Evolutionary conservation across 2,888 invertebrate species (phyloP).

Genomic region (Aspidiotus rigidus): DNA sequence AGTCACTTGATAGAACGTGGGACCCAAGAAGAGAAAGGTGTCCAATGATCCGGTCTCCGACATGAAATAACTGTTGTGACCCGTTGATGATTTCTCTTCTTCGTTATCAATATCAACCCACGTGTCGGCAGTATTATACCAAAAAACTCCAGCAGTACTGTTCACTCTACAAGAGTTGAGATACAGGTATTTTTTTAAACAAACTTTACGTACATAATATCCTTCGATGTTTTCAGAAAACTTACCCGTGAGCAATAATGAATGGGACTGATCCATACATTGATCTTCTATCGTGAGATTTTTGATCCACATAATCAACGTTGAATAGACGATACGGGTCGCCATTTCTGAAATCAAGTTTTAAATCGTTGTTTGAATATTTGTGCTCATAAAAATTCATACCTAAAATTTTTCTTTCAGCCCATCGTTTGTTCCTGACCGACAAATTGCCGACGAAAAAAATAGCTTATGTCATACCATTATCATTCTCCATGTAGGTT

Average conservation of each 20-base stretch:
- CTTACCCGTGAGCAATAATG: constrained; percentile 72
- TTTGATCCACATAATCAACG: constrained; percentile 97
- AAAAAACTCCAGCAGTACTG: constrained; percentile 79
- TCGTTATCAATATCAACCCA: constrained; percentile 79
- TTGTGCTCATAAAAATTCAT: too few species aligned
- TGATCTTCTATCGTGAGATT: constrained; percentile 88
- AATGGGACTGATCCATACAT: constrained; percentile 92
- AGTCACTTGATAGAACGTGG: constrained; percentile 72
- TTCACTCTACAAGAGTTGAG: constrained; percentile 47
- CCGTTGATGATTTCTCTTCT: constrained; percentile 40
- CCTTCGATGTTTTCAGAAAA: background rate
- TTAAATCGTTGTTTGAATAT: too few species aligned
- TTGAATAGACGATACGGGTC: constrained; percentile 97
- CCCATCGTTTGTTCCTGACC: too few species aligned
- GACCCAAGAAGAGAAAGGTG: constrained; percentile 83
- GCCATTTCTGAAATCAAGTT: constrained; percentile 39
- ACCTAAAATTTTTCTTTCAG: too few species aligned
- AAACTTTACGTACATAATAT: too few species aligned
- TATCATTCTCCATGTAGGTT: too few species aligned
- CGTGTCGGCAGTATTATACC: constrained; percentile 97
- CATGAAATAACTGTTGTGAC: constrained; percentile 75
- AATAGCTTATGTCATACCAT: too few species aligned
- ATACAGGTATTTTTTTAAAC: background rate
- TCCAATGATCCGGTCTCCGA: constrained; percentile 93
- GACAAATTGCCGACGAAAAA: too few species aligned